These are phyloP conservation scores for Anolis sagrei DNA, from an alignment of 2,113 vertebrate genomes.

Conservation along the genomic window DNA sequence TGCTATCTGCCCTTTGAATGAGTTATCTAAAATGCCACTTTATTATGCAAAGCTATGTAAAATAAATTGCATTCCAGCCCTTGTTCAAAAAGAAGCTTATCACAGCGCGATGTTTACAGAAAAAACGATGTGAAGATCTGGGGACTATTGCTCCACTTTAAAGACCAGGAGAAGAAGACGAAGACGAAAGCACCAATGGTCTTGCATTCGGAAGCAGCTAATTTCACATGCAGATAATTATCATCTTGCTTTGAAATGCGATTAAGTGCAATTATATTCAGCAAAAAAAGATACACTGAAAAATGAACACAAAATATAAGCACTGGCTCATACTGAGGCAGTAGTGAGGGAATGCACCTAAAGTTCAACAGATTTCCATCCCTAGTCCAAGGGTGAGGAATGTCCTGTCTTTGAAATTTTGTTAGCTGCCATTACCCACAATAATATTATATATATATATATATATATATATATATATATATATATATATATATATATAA, in stretches of 20 bases:
- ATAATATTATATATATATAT: too few relatives aligned
- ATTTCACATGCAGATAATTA: slow-evolving; percentile 61
- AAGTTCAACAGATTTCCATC: background rate
- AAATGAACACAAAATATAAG: slow-evolving; percentile 48
- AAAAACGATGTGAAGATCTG: slow-evolving; percentile 61
- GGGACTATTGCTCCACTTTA: slow-evolving; percentile 51
- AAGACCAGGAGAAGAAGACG: slow-evolving; percentile 10
- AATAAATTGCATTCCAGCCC: slow-evolving; percentile 77
- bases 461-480: too few relatives aligned
- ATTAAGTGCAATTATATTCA: slow-evolving; percentile 55
- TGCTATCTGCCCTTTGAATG: slow-evolving; percentile 74
- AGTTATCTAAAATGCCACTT: slow-evolving; percentile 77
- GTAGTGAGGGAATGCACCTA: too few relatives aligned
- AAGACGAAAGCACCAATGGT: slow-evolving; percentile 49
- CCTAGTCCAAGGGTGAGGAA: background rate
- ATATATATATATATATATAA: too few relatives aligned
- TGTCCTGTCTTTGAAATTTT: background rate
- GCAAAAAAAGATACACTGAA: slow-evolving; percentile 12
- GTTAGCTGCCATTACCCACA: background rate
- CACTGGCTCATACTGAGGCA: background rate
- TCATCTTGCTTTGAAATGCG: slow-evolving; percentile 61
- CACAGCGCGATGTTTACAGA: slow-evolving; percentile 67
- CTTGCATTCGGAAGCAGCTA: slow-evolving; percentile 62
- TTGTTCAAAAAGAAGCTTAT: slow-evolving; percentile 76
- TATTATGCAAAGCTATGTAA: slow-evolving; percentile 78